Base-by-base conservation (phyloP, 2,888 invertebrate genomes). In the Meteorus cinctellus region DNA sequence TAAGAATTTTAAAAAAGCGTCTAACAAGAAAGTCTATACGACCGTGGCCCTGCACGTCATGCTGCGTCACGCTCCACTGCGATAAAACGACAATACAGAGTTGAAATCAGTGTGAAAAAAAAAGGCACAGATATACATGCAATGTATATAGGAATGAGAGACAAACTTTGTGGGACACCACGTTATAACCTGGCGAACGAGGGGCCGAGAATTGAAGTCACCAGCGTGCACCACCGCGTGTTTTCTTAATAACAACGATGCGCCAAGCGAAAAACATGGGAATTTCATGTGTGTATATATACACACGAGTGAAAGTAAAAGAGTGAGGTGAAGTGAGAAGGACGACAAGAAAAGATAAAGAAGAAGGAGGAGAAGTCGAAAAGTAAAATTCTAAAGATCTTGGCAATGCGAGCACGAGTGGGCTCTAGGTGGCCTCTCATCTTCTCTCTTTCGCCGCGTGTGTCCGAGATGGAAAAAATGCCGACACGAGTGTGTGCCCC, bases 401-500 rank as follows among this genome's bases (percentile, higher is more conserved):
- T 19, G 68, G 36, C 29, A 36, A 45, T 36, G 41, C 19, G 36
- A 60, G 45, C 41, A 55, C 19, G 41, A 68, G 68, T 67, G 48
- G 27, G 12, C 41, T 74, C 60, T 55, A 60, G 45, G 74, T 68
- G 62, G 48, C 62, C 48, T 36, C 60, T 68, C 19, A 31, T 74
- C 62, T 74, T 62, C 63, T 62, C 48, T 69, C 68, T 69, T 51
- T 27, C 14, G 16, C 27, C 62, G n/a, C 48, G 55, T 19, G 48
- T 45, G 62, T 69, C 62, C 51, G 62, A 69, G 62, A 68, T 24
- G 48, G 34, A 74, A 74, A 74, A 74, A 74, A 69, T 74, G 63
- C 62, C 69, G 69, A 68, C 74, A 65, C 74, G 69, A 74, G 69
- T 74, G 36, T 74, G 36, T 74, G 62, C 27, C 74, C 51, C 74